Percentiles rank a stretch among this genome's conserved stretches.
phyloP scores from a whole-genome alignment of 2,797 vertebrate genomes.

The Selene dorsalis region DNA sequence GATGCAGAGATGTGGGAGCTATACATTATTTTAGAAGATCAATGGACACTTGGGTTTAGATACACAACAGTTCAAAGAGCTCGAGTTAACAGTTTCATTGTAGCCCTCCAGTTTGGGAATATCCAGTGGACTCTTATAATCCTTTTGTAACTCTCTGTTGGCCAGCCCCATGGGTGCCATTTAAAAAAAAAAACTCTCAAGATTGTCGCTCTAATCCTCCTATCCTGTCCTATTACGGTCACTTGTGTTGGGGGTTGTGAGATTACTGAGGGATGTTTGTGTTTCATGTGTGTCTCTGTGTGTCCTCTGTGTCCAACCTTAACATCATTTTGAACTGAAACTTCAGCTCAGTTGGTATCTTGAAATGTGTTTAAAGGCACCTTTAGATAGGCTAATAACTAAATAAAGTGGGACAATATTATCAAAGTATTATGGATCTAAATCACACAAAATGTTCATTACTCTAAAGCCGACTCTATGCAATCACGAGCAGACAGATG shows the following conservation, averaged over 20 bases:
- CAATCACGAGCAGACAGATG: constrained; percentile 59
- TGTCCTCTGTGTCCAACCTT: background rate
- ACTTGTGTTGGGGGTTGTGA: constrained; percentile 35
- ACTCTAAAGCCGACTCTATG: constrained; percentile 38
- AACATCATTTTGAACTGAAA: constrained; percentile 19
- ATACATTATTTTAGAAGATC: background rate
- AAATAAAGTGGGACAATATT: constrained; percentile 14
- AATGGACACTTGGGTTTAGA: background rate
- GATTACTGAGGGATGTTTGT: constrained; percentile 24
- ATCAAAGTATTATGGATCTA: constrained; percentile 43
- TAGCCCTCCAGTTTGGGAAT: constrained; percentile 36
- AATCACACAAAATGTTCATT: constrained; percentile 44
- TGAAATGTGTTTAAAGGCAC: constrained; percentile 1
- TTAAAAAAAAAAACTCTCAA: constrained; percentile 35
- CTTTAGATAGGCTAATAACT: constrained; percentile 26
- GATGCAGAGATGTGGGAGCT: background rate
- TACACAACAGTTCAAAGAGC: constrained; percentile 8
- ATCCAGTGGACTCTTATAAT: constrained; percentile 52
- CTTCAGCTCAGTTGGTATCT: constrained; percentile 5
- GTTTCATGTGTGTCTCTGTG: constrained; percentile 6
- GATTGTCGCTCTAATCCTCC: constrained; percentile 55
- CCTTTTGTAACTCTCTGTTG: constrained; percentile 36
- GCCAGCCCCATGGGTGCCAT: constrained; percentile 42
- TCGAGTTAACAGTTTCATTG: background rate
- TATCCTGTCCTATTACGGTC: constrained; percentile 49